These are phyloP conservation scores for Meiosimyza decipiens DNA, from an alignment of 2,888 invertebrate species.

Conservation along the genomic window DNA sequence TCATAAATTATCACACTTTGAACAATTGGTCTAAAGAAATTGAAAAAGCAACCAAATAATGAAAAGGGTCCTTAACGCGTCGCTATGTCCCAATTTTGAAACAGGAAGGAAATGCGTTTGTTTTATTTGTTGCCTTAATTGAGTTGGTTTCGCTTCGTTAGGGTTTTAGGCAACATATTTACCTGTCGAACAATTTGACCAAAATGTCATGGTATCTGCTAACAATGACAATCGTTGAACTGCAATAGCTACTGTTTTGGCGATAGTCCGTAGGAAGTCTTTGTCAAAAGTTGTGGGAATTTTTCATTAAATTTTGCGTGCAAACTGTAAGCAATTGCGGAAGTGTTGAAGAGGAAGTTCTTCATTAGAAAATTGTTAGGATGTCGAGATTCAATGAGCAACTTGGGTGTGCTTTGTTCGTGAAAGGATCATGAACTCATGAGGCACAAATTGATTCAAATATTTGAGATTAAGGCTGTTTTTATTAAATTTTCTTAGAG, in stretches of 20 bases:
- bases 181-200: constrained; percentile 17
- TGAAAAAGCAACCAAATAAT: background rate
- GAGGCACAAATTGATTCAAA: too few species aligned
- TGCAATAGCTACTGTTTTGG: constrained; percentile 20
- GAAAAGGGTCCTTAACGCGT: background rate
- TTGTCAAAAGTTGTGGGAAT: background rate
- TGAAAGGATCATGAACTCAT: too few species aligned
- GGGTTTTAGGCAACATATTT: background rate
- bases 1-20: constrained; percentile 28
- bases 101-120: constrained; percentile 20
- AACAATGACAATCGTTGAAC: background rate
- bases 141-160: constrained; percentile 12
- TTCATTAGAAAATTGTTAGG: constrained; percentile 11
- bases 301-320: constrained; percentile 7
- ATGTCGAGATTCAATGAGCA: background rate
- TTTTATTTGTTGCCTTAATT: background rate
- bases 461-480: too few species aligned
- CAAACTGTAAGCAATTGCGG: constrained; percentile 1
- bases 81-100: background rate
- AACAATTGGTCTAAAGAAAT: background rate
- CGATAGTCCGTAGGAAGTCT: constrained; percentile 12
- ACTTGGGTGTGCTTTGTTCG: constrained; percentile 24
- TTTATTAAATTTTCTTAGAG: too few species aligned
- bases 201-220: background rate
- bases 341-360: background rate